Base-by-base conservation (phyloP, 2,888 invertebrate genomes). In the Chironomus riparius region DNA sequence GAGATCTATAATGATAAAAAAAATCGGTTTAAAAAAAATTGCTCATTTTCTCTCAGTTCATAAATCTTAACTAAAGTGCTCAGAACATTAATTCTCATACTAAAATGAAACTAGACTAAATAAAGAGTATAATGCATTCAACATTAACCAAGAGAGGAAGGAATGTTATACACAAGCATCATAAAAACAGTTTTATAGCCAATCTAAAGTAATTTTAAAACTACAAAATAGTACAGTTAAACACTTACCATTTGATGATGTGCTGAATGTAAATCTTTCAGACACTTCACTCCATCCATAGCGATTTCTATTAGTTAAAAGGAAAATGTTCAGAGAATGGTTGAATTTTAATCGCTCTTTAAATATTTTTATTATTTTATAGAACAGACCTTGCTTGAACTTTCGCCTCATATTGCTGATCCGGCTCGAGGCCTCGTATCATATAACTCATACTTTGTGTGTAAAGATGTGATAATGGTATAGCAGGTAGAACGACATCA, bases 251-350 rank as follows among this genome's bases (percentile, higher is more conserved):
- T 87, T 86, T 78, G 87, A 87, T 79, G 88, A 87, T 78, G 89
- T 89, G 79, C 87, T 86, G 82, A 89, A 90, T 77, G 86, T 85
- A 81, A 89, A 89, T 74, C 87, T 86, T 76, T 88, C 87, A 24
- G 89, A 88, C 79, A 87, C 84, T 76, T 88, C 87, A 82, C 88
- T 88, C 89, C 89, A 89, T 77, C 90, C 90, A 81, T 87, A 90
- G 78, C 88, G 87, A 82, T 90, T 90, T 81, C 84, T 84, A 80
- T 0, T 80, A 80, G 47, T 74, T 24, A 62, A 68, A 77, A 61
- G 73, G 22, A 56, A 56, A 70, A 76, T 28, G 68, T 71, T 48
- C 12, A 15, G 61, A 72, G 21, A 22, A 24, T 38, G 38, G 38
- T 38, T 38, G 10, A 38, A 10, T 38, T 38, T 38, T 38, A 10